Percentiles rank a stretch among this genome's conserved stretches.
phyloP scores from a whole-genome alignment of 2,113 vertebrate genomes.

The Copsychus sechellarum region DNA sequence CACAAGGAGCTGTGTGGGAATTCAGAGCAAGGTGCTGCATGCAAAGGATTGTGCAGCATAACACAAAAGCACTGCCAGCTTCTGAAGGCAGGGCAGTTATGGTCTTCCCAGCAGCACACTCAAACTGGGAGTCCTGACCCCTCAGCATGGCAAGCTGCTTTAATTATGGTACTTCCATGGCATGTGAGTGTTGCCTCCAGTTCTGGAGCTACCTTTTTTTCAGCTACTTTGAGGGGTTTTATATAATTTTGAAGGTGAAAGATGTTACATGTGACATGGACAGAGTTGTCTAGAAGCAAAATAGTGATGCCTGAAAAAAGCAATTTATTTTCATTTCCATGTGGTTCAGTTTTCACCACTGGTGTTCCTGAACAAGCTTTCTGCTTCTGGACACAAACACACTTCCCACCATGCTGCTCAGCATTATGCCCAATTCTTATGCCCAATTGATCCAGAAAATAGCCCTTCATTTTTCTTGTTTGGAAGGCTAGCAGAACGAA shows the following conservation, averaged over 20 bases:
- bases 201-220: not conserved
- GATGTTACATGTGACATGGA: not conserved
- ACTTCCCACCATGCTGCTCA: not conserved
- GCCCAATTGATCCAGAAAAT: not conserved
- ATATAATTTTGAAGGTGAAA: not conserved
- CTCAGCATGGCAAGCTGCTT: not conserved
- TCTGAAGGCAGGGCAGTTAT: not conserved
- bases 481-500: not conserved
- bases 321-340: not conserved
- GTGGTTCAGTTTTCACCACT: not conserved
- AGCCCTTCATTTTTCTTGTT: not conserved
- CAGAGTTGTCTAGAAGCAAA: not conserved
- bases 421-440: not conserved
- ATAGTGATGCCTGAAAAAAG: accelerated
- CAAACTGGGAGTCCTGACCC: not conserved
- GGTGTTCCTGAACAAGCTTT: not conserved
- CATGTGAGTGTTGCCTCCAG: not conserved
- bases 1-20: not conserved
- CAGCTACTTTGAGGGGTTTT: not conserved
- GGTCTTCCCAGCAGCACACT: not conserved
- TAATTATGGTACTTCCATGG: not conserved
- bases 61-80: not conserved
- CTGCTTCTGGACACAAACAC: not conserved
- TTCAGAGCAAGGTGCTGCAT: not conserved
- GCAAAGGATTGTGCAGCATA: not conserved